Conservation (phyloP, 2,797 vertebrate genomes). For the Glyptemys insculpta region DNA sequence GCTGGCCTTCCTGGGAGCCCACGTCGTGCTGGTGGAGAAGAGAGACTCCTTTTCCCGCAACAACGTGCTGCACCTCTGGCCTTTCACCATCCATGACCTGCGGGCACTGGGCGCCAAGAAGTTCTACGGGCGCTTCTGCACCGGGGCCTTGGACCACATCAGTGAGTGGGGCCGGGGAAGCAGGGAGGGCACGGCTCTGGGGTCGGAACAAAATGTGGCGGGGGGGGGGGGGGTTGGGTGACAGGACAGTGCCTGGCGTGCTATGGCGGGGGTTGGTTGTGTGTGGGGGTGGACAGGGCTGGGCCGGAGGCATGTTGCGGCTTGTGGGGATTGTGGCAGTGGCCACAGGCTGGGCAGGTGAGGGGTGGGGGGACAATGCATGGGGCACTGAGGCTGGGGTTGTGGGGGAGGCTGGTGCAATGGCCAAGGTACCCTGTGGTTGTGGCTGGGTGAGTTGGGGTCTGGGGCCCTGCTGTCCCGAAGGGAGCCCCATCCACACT, state of each 20-base stretch:
- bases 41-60: constrained; percentile 91
- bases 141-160: constrained; percentile 92
- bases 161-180: constrained; percentile 81
- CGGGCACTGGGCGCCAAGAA: constrained; percentile 92
- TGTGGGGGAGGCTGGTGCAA: too few species aligned
- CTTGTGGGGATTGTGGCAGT: background rate
- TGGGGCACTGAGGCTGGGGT: background rate
- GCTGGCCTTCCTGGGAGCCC: constrained; percentile 90
- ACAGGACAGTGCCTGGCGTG: background rate
- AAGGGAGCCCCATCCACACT: background rate
- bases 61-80: constrained; percentile 98
- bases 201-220: background rate
- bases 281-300: background rate
- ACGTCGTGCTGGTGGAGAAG: constrained; percentile 92
- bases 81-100: constrained; percentile 94
- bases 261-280: background rate
- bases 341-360: background rate
- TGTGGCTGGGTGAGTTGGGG: background rate
- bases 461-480: background rate
- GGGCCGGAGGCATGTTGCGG: background rate
- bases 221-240: background rate
- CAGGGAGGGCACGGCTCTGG: background rate
- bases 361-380: background rate
- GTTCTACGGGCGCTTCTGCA: constrained; percentile 95
- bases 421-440: background rate